Evolutionary conservation across 2,113 vertebrate species (phyloP).

Genomic region (Pogonocichla stellata): DNA sequence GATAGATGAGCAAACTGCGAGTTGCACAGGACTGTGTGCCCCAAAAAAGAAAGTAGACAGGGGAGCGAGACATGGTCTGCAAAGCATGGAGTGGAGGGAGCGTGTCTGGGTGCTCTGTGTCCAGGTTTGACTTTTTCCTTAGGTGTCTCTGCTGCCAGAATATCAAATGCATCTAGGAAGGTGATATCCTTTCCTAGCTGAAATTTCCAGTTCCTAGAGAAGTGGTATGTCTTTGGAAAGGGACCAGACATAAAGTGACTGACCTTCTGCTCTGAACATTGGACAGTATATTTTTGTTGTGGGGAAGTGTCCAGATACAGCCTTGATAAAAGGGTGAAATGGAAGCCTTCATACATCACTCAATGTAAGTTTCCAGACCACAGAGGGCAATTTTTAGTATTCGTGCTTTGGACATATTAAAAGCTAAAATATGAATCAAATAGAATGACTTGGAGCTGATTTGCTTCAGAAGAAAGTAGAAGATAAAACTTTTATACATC

Average conservation of each 20-base stretch:
- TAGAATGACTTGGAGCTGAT: conserved; percentile 59
- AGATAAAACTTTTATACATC: conserved; percentile 68
- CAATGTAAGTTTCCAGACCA: conserved; percentile 21
- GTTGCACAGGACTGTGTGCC: background rate
- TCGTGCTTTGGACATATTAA: conserved; percentile 33
- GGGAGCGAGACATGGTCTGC: background rate
- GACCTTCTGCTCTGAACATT: background rate
- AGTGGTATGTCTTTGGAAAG: background rate
- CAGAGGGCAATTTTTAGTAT: conserved; percentile 16
- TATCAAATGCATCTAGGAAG: background rate
- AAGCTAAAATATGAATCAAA: conserved; percentile 68
- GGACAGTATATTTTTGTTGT: background rate
- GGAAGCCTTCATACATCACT: background rate
- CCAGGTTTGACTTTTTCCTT: background rate
- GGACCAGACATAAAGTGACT: background rate
- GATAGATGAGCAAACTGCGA: background rate
- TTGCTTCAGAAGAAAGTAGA: conserved; percentile 60
- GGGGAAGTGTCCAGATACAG: background rate
- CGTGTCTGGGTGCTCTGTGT: background rate
- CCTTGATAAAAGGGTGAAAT: conserved; percentile 8
- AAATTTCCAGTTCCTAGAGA: background rate
- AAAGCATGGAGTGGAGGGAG: rapidly evolving
- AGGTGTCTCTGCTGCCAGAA: background rate
- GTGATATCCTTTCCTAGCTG: background rate
- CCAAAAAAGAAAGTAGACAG: background rate